Evolutionary conservation across 2,888 invertebrate species (phyloP), one percentile per base, ranked within the genome.

Genomic region (Epinotia brunnichana): DNA sequence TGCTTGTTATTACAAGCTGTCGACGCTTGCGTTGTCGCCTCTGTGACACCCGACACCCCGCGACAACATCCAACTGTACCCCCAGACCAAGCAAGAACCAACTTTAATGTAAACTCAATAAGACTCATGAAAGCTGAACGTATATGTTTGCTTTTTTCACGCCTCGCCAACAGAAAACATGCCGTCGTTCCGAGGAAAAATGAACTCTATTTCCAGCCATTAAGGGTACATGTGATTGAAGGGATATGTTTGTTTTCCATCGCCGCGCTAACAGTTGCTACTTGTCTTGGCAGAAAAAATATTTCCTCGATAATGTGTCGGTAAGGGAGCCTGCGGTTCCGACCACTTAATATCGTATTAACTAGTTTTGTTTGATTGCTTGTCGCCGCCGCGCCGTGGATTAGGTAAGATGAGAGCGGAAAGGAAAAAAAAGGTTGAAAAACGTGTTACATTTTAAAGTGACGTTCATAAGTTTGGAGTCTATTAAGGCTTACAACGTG

Each of bases 1-100:
- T 83, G 83, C 85, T 84, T 91, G 91, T 91, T 91, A 83, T 91
- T 90, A 86, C 86, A 89, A 88, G 82, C 83, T 86, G 90, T 88
- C 88, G 85, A 86, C 91, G 90, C 91, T 90, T 89, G 88, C 78
- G 78, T 82, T 78, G 82, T 86, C 85, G 84, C 82, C 80, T 82
- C 82, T 87, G 79, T 87, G 90, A 84, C 87, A 91, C 80, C 79
- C 80, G 85, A 91, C 81, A 90, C 86, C 72, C 39, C 17, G 60
- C 44, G 44, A 44, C 60, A 54, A 44, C 68, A 39, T 7, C 51
- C 13, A n/a, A 0, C 29, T 53, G 3, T 56, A 56, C 10, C 41
- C 15, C 21, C 39, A 4, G 54, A 21, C 10, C 24, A 17, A 57
- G 35, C 54, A 21, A 39, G 13, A 66, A 41, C 9, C 54, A 24